These are phyloP conservation scores for Picathartes gymnocephalus DNA, from an alignment of 2,113 vertebrate species.

Conservation along the genomic window DNA sequence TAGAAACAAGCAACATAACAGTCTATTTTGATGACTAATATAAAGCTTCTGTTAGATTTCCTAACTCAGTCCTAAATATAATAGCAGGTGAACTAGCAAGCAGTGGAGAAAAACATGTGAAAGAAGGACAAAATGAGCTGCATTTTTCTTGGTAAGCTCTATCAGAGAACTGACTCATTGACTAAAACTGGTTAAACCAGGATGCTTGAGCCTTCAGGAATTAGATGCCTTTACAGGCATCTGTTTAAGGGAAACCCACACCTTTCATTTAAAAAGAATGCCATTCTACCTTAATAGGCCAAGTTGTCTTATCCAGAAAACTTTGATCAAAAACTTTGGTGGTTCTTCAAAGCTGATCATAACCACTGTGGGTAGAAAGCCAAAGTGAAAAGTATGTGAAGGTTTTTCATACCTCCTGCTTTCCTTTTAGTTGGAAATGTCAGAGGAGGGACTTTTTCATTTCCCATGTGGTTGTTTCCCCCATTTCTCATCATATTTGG, in stretches of 20 bases:
- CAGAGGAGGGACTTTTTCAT: not conserved
- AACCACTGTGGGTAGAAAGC: conserved; percentile 33
- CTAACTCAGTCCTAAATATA: not conserved
- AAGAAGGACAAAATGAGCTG: not conserved
- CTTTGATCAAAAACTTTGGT: conserved; percentile 49
- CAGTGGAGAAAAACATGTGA: not conserved
- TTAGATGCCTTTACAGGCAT: conserved; percentile 9
- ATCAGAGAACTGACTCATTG: conserved; percentile 18
- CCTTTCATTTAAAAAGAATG: not conserved
- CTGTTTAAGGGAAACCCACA: conserved; percentile 46
- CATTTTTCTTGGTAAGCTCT: not conserved
- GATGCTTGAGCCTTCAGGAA: conserved; percentile 14
- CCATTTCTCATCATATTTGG: not conserved
- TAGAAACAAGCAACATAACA: not conserved
- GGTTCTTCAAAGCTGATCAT: conserved; percentile 41
- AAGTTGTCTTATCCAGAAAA: conserved; percentile 42
- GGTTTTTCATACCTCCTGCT: conserved; percentile 12
- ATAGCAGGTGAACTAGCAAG: not conserved
- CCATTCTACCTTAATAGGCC: not conserved
- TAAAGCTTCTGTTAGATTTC: not conserved
- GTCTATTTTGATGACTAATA: not conserved
- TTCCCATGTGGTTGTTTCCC: not conserved
- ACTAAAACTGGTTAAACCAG: conserved; percentile 55
- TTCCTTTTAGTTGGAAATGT: not conserved
- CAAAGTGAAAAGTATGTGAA: conserved; percentile 12